Evolutionary conservation across 2,888 invertebrate genomes (phyloP).

Genomic region (Macrosoma leucophasiata): DNA sequence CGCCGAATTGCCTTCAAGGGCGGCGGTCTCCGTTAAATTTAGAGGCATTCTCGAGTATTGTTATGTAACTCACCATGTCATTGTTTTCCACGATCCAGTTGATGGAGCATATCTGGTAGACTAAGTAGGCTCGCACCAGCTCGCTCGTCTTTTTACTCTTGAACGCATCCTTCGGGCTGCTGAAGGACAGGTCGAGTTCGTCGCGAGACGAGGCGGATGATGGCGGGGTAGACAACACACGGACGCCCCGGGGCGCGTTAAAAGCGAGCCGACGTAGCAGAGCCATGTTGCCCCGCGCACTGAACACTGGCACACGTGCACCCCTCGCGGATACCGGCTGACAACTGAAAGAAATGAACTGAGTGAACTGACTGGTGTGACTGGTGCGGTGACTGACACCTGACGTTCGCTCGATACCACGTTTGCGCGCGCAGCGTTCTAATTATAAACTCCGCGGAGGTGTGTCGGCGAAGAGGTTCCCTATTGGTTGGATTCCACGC

Average conservation of each 20-base stretch:
- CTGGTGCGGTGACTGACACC: slow-evolving; percentile 40
- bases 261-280: slow-evolving; percentile 61
- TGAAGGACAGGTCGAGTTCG: slow-evolving; percentile 89
- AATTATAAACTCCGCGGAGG: slow-evolving; percentile 66
- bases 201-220: slow-evolving; percentile 61
- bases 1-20: slow-evolving; percentile 39
- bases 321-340: slow-evolving; percentile 45
- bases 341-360: slow-evolving; percentile 57
- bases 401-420: slow-evolving; percentile 62
- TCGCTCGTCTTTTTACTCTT: slow-evolving; percentile 97
- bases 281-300: slow-evolving; percentile 63
- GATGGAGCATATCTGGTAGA: slow-evolving; percentile 93
- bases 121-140: slow-evolving; percentile 91
- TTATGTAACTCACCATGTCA: slow-evolving; percentile 86
- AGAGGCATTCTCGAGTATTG: slow-evolving; percentile 39
- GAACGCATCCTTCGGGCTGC: slow-evolving; percentile 92
- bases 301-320: slow-evolving; percentile 44
- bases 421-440: slow-evolving; percentile 66
- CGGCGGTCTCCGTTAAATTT: slow-evolving; percentile 37
- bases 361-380: slow-evolving; percentile 31
- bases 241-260: slow-evolving; percentile 50
- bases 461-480: slow-evolving; percentile 50
- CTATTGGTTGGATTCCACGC: slow-evolving; percentile 42
- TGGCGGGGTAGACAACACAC: slow-evolving; percentile 44
- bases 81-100: slow-evolving; percentile 94